Evolutionary conservation across 2,113 vertebrate species (phyloP).

Genomic region (Corythoichthys intestinalis): DNA sequence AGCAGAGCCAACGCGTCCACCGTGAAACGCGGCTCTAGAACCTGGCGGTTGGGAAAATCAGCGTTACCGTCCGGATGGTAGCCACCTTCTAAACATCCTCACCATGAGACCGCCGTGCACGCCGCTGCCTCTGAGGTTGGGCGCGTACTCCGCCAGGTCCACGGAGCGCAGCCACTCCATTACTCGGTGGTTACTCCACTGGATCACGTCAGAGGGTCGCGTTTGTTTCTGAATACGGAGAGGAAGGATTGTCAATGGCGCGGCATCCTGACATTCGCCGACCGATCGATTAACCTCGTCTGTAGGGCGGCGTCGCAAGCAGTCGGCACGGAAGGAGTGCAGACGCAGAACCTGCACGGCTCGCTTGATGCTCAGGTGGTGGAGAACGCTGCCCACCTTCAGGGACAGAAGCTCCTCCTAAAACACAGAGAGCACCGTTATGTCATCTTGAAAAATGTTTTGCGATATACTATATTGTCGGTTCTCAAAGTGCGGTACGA

Average conservation of each 20-base stretch:
- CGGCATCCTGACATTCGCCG: too few species aligned
- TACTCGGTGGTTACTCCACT: slow-evolving; percentile 97
- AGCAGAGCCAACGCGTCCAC: slow-evolving; percentile 93
- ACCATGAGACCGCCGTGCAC: slow-evolving; percentile 97
- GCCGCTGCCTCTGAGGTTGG: slow-evolving; percentile 92
- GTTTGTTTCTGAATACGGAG: slow-evolving; percentile 74
- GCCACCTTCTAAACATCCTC: slow-evolving; percentile 27
- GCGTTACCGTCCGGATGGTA: too few species aligned
- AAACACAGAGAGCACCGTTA: neutral
- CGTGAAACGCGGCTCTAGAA: slow-evolving; percentile 94
- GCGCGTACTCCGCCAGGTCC: slow-evolving; percentile 93
- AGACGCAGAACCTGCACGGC: slow-evolving; percentile 93
- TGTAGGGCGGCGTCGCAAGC: slow-evolving; percentile 86
- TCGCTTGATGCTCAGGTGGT: slow-evolving; percentile 94
- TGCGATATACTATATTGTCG: too few species aligned
- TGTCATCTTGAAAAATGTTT: too few species aligned
- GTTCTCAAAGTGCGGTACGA: too few species aligned
- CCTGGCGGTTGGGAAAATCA: slow-evolving; percentile 63
- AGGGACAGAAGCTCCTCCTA: slow-evolving; percentile 92
- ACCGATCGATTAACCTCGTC: slow-evolving; percentile 78
- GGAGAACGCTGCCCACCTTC: slow-evolving; percentile 93
- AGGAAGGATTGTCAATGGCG: neutral
- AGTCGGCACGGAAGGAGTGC: slow-evolving; percentile 86
- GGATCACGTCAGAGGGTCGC: slow-evolving; percentile 83
- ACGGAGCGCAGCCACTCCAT: slow-evolving; percentile 98